Conservation (phyloP, 2,888 invertebrate genomes). For the Aphodius granarius region DNA sequence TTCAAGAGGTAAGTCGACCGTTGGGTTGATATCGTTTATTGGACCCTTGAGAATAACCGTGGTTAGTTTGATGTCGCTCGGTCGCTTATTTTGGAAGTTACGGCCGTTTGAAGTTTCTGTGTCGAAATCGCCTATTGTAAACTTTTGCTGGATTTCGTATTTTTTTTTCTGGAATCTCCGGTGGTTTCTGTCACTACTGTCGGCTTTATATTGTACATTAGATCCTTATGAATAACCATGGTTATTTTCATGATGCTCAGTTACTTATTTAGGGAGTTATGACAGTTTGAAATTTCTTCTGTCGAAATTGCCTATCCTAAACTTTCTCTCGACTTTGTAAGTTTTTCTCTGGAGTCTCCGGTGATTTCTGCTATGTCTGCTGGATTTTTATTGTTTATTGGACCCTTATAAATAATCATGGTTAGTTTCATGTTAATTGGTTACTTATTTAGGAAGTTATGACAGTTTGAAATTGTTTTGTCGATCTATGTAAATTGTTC, state of each 20-base stretch:
- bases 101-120: neutral
- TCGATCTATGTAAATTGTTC: neutral
- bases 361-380: neutral
- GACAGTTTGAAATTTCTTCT: neutral
- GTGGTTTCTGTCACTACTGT: neutral
- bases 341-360: neutral
- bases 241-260: neutral
- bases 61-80: neutral
- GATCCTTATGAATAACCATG: neutral
- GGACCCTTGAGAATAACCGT: neutral
- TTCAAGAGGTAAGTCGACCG: slow-evolving; percentile 58
- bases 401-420: neutral
- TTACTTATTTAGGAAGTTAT: neutral
- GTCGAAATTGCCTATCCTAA: neutral
- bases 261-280: neutral
- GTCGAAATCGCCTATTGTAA: no score
- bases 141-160: neutral
- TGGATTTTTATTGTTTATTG: neutral
- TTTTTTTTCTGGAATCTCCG: neutral
- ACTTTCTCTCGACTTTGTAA: neutral
- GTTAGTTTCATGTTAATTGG: neutral
- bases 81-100: neutral
- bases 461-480: neutral
- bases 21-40: neutral
- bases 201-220: neutral